Evolutionary conservation across 64 coral and sea anemone species (phyloP).

Genomic region (Cladopsammia gracilis): DNA sequence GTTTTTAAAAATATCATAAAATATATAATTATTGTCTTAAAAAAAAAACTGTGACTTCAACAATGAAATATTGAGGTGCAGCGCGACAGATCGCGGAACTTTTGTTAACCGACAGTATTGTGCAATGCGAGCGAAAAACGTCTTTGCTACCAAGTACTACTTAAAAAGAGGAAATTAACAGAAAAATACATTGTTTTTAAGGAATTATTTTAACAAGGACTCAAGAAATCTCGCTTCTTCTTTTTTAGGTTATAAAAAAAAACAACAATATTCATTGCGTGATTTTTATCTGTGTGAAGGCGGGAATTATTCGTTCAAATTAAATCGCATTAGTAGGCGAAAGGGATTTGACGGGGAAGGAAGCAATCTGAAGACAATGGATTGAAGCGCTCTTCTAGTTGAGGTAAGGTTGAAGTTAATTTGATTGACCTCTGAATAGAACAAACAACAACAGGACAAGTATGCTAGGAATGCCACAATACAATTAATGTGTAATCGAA

Average conservation of each 20-base stretch:
- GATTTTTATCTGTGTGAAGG: neutral
- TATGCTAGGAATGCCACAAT: slow-evolving; percentile 34
- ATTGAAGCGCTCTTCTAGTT: neutral
- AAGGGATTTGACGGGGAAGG: neutral
- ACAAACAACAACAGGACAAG: slow-evolving; percentile 32
- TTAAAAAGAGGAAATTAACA: neutral
- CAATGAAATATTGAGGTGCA: neutral
- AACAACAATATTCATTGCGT: neutral
- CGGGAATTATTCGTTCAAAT: neutral
- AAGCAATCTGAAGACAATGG: neutral
- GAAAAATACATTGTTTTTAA: neutral
- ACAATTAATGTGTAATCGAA: slow-evolving; percentile 60
- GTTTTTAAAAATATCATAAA: neutral
- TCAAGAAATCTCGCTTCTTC: too few species aligned
- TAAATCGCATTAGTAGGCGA: slow-evolving; percentile 38
- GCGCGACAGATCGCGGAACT: neutral
- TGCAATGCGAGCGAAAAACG: neutral
- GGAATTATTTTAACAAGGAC: too few species aligned
- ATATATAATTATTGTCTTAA: too few species aligned
- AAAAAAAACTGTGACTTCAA: neutral
- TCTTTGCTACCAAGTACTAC: neutral
- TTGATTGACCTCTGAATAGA: slow-evolving; percentile 31
- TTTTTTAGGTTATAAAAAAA: neutral
- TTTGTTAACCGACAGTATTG: neutral
- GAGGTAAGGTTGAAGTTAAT: slow-evolving; percentile 20